Conservation (phyloP, 1,140 invertebrate species). For the Panagrolaimus sp. region DNA sequence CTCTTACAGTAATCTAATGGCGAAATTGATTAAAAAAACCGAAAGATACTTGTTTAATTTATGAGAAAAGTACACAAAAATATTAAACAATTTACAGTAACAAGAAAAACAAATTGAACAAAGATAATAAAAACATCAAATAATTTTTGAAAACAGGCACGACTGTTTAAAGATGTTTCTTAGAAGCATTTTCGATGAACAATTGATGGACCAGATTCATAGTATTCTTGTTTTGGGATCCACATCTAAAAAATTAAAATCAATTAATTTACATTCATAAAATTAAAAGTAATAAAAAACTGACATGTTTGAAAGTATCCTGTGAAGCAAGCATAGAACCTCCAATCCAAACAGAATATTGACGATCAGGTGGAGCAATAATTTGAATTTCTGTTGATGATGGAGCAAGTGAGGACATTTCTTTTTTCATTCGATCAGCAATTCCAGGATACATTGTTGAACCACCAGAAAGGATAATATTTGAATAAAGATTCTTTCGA, state of each 20-base stretch:
- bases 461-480: constrained; percentile 85
- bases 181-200: constrained; percentile 94
- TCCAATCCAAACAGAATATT: constrained; percentile 80
- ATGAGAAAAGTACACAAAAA: too few species aligned
- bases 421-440: constrained; percentile 73
- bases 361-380: constrained; percentile 79
- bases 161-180: constrained; percentile 60
- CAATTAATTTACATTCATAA: too few species aligned
- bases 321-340: constrained; percentile 78
- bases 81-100: too few species aligned
- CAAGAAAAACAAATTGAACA: too few species aligned
- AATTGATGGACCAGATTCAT: constrained; percentile 85
- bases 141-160: too few species aligned
- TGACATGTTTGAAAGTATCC: constrained; percentile 80
- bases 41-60: too few species aligned
- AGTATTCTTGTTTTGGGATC: constrained; percentile 91
- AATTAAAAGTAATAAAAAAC: too few species aligned
- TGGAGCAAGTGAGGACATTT: constrained; percentile 73
- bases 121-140: too few species aligned
- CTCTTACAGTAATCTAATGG: too few species aligned
- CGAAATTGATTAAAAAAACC: too few species aligned
- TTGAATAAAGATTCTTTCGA: constrained; percentile 59
- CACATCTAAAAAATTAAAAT: constrained; percentile 62
- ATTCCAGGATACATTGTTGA: constrained; percentile 93
- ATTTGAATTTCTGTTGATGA: constrained; percentile 70